Base-by-base conservation (phyloP, 2,888 invertebrate genomes). In the Chrysolina haemoptera region DNA sequence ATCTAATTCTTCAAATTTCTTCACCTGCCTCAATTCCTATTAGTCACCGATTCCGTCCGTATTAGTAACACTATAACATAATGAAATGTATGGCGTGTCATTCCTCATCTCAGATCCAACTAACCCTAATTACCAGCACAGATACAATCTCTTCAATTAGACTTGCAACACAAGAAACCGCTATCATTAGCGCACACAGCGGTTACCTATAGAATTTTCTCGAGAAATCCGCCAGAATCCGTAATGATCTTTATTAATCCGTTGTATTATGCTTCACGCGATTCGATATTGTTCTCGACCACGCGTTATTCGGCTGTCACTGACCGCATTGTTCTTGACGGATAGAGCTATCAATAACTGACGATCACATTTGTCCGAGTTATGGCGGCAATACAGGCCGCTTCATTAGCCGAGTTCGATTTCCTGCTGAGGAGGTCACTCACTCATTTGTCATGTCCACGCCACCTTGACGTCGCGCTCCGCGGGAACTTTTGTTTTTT, bases 381-480 rank as follows among this genome's bases (percentile, higher is more conserved):
- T 84, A 83, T 84, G 82, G 79, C 82, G 84, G 85, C 82, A 85
- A 85, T 86, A 59, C 84, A 84, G 82, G 79, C 79, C 74, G 79
- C 81, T 86, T 87, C 86, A 86, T 87, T 87, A 87, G 85, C 81
- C 79, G 77, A 80, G 82, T 81, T 82, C 82, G 83, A 79, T 76
- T 77, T 81, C 86, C 85, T 78, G 85, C 83, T 80, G 85, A 68
- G 84, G 82, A 84, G 86, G 85, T 86, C 86, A 85, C 82, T 83
- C 84, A 76, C 83, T 86, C 87, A 87, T 87, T 87, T 87, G 87
- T 86, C 87, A 86, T 82, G 79, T 83, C 82, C 86, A 86, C 86
- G 81, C 83, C 82, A 81, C 78, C 78, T 74, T 50, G 66, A 70
- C 74, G 70, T 53, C 43, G 73, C 72, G 67, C 68, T 55, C 70